Evolutionary conservation across 2,113 vertebrate species (phyloP), one percentile per base, ranked within the genome.

Genomic region (Amblyopsis rosae): DNA sequence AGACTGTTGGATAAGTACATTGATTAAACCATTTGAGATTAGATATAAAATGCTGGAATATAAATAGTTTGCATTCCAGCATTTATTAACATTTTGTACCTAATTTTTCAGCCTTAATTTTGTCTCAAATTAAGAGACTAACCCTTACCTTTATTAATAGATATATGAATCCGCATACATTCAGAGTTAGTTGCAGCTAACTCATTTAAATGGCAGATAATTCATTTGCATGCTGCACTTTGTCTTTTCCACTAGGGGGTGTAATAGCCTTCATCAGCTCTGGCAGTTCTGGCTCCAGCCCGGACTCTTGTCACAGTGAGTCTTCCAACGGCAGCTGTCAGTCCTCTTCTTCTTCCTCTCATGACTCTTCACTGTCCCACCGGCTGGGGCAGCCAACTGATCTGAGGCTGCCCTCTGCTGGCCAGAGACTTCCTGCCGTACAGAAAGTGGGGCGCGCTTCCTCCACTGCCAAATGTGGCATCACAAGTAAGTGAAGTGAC

Each of bases 191-290:
- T 41, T 41, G 7, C 35, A 41, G 35, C 35, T 41, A 41, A 41
- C 35, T 41, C 0, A 41, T 41, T 41, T 41, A 41, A 41, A 41
- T 41, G 35, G 35, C 7, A 0, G 7, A 41, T 6, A 0, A 41
- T 41, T 41, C 0, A 8, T 41, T 41, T 41, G 5, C 4, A 60
- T 32, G 48, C 2, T 69, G 6, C 59, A 17, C 12, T 54, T 59
- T 45, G 56, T 65, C 51, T 74, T 75, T 65, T 75, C 75, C 82
- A 78, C 73, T 77, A 96, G 94, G 97, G 83, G 95, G 97, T 77
- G 97, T 99, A 67, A 99, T 98, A 82, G 92, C 97, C 85, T 98
- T 96, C 84, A 96, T 96, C 90, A 96, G 96, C 88, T 97, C 95
- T 45, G 94, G 95, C 12, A 96, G 94, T 90, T 96, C 95, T 1